A percentile compares a stretch with the other conserved stretches of the same genome.
These are phyloP conservation scores for Scytalopus superciliaris DNA, from an alignment of 2,113 vertebrate genomes.

Conservation along the genomic window DNA sequence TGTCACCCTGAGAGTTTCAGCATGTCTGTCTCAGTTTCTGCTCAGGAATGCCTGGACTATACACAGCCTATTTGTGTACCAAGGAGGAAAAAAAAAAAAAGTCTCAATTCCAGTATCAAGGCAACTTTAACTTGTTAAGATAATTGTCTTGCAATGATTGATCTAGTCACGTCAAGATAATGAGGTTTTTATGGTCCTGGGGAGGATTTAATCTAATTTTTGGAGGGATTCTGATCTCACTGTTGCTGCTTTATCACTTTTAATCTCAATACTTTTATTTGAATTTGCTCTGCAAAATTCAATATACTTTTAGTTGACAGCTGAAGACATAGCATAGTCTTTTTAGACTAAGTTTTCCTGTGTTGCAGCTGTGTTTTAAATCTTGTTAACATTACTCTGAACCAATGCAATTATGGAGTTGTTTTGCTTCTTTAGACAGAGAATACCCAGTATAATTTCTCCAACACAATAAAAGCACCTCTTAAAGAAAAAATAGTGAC, in stretches of 20 bases:
- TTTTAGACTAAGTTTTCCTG: conserved; percentile 43
- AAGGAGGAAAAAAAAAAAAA: not conserved
- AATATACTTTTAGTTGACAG: conserved; percentile 64
- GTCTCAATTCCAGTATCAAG: conserved; percentile 17
- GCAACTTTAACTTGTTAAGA: conserved; percentile 65
- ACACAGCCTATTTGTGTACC: not conserved
- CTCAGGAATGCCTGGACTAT: not conserved
- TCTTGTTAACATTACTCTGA: conserved; percentile 65
- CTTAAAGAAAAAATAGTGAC: conserved; percentile 48
- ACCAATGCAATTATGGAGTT: conserved; percentile 63
- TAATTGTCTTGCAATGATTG: conserved; percentile 73
- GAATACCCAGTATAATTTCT: conserved; percentile 48
- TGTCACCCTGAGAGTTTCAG: not conserved
- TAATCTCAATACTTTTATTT: conserved; percentile 73
- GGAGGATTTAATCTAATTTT: conserved; percentile 72
- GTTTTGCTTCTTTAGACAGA: conserved; percentile 53
- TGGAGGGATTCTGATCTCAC: conserved; percentile 63
- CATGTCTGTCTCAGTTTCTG: not conserved
- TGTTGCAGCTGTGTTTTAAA: conserved; percentile 58
- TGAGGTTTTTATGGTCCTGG: conserved; percentile 68
- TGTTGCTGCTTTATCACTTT: conserved; percentile 71
- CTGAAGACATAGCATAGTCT: conserved; percentile 30
- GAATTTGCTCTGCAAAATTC: conserved; percentile 72
- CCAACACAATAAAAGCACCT: conserved; percentile 12
- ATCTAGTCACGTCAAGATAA: conserved; percentile 72